Base-by-base conservation (phyloP, 2,797 vertebrate genomes). In the Pseudomugil gertrudae region DNA sequence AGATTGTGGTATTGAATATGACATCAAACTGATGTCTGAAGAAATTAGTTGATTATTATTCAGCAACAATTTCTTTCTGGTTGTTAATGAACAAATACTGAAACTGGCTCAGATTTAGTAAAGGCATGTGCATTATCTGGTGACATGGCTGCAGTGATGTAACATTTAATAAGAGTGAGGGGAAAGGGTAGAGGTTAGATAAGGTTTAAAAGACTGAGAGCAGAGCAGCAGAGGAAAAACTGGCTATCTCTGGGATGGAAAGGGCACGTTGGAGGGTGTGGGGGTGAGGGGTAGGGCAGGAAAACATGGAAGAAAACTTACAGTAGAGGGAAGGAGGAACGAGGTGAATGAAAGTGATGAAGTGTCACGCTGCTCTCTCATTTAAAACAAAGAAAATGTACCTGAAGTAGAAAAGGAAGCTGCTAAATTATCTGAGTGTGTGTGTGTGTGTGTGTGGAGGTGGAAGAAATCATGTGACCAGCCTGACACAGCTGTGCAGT, bases 311-410 rank as follows among this genome's bases (percentile, higher is more conserved):
- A n/a, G n/a, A n/a, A n/a, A n/a, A 36, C 19, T 17, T 1, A 10
- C n/a, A 21, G n/a, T n/a, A 35, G 36, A 24, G 17, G 9, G 43
- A 19, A 33, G 9, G 43, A n/a, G 24, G 27, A 19, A 24, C 35
- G 50, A 23, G 57, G 57, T 21, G 27, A 45, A n/a, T n/a, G n/a
- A n/a, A n/a, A 29, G 29, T 29, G 29, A n/a, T 3, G 7, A 23
- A 23, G 13, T 30, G 35, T 23, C 0, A 3, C 9, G 21, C 3
- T 10, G 45, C 21, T 3, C 3, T 47, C 1, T 19, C 67, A 63
- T n/a, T 47, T 58, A 23, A 74, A 63, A 57, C 35, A 19, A 21
- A 40, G 52, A 52, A 69, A 19, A 72, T 67, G 67, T 54, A 76
- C 40, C 52, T n/a, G 23, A 21, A 53, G 45, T 5, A 32, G 14